These are phyloP conservation scores for Zosterops japonicus DNA, from an alignment of 2,113 vertebrate species.

Conservation along the genomic window DNA sequence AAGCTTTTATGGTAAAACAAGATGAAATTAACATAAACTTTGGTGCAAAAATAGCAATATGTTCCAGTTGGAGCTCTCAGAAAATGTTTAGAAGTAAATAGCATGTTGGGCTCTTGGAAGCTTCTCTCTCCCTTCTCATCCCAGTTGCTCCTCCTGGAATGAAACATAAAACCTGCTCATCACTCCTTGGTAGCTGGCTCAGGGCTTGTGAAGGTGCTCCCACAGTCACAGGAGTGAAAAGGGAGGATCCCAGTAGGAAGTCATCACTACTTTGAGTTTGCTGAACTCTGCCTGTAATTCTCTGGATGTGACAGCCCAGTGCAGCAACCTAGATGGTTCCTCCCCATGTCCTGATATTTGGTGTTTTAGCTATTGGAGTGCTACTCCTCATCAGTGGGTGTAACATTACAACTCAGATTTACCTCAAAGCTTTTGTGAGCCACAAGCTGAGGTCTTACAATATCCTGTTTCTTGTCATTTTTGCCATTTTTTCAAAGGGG, in stretches of 20 bases:
- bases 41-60: neutral
- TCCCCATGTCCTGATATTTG: neutral
- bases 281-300: neutral
- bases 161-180: neutral
- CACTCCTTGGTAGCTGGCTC: neutral
- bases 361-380: neutral
- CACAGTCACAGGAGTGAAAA: neutral
- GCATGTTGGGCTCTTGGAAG: neutral
- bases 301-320: neutral
- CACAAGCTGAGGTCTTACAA: neutral
- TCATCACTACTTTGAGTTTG: neutral
- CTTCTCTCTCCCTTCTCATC: neutral
- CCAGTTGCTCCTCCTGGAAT: neutral
- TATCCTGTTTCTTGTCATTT: neutral
- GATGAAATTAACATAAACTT: neutral
- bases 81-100: neutral
- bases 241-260: neutral
- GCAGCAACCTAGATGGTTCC: fast-evolving
- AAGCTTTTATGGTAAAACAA: conserved; percentile 9
- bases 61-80: neutral
- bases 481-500: neutral
- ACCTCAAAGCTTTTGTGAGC: neutral
- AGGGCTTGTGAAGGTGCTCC: neutral
- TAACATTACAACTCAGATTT: neutral
- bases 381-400: neutral